Evolutionary conservation across 2,113 vertebrate species (phyloP).

Genomic region (Phrynocephalus versicolor): DNA sequence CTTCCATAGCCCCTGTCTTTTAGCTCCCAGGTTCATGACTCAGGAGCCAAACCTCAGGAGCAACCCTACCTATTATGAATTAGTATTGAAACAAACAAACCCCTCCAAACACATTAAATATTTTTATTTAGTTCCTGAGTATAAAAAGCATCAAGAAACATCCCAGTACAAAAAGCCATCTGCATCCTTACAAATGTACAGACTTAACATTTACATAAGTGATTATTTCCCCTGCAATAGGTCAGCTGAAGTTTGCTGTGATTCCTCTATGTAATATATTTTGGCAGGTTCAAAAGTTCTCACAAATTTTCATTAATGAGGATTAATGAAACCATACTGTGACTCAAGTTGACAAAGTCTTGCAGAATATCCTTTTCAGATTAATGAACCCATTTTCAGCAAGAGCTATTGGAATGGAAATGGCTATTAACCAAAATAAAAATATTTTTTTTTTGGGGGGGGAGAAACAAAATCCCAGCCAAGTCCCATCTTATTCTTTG

Average conservation of each 20-base stretch:
- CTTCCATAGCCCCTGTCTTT: neutral
- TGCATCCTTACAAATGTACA: conserved; percentile 39
- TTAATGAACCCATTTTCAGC: conserved; percentile 20
- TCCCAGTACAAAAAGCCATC: conserved; percentile 39
- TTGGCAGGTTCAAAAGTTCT: conserved; percentile 57
- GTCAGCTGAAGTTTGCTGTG: conserved; percentile 37
- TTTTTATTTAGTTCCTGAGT: conserved; percentile 74
- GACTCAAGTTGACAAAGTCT: conserved; percentile 16
- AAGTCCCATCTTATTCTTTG: neutral
- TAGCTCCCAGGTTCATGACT: neutral
- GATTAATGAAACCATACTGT: conserved; percentile 56
- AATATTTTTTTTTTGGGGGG: too few species aligned
- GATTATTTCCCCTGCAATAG: neutral
- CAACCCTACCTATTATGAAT: neutral
- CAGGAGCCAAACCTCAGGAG: neutral
- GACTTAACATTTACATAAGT: conserved; percentile 21
- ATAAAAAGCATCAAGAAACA: conserved; percentile 61
- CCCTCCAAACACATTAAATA: neutral
- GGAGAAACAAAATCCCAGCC: neutral
- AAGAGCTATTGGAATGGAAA: conserved; percentile 29
- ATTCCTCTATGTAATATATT: conserved; percentile 49
- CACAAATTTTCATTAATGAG: conserved; percentile 38
- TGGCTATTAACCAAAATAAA: conserved; percentile 21
- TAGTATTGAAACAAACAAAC: conserved; percentile 12
- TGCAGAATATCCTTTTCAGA: conserved; percentile 11